These are phyloP conservation scores for Dromiciops gliroides DNA, from an alignment of 2,113 vertebrate species.

Conservation along the genomic window DNA sequence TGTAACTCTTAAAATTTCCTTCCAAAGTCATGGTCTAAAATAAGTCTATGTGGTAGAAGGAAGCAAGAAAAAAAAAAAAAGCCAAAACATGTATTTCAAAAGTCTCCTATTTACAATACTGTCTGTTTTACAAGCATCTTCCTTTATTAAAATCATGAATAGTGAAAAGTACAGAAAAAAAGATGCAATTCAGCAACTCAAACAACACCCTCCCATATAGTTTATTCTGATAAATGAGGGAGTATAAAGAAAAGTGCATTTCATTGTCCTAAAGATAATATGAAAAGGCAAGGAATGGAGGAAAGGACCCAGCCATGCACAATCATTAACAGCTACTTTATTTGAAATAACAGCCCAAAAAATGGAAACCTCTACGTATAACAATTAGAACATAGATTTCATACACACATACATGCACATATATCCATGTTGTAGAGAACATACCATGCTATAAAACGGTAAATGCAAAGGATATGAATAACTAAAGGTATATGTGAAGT, in stretches of 20 bases:
- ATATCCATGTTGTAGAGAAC: neutral
- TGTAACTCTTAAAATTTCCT: neutral
- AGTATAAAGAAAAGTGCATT: neutral
- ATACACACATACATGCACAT: too few relatives aligned
- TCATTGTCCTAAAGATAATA: neutral
- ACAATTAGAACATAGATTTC: neutral
- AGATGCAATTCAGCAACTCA: neutral
- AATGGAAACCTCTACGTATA: neutral
- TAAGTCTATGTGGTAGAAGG: neutral
- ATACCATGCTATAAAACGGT: neutral
- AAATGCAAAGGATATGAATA: neutral
- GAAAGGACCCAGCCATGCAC: neutral
- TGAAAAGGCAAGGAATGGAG: neutral
- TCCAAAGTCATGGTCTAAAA: neutral
- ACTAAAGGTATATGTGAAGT: neutral
- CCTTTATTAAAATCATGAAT: neutral
- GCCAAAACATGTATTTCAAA: neutral
- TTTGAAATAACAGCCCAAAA: neutral
- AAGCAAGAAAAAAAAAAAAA: neutral
- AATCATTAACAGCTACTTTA: neutral
- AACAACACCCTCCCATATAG: neutral
- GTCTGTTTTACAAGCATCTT: neutral
- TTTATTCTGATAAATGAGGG: neutral
- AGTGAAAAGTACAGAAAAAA: neutral
- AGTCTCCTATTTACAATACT: neutral